These are phyloP conservation scores for Grallaria varia DNA, from an alignment of 2,113 vertebrate species.

Conservation along the genomic window DNA sequence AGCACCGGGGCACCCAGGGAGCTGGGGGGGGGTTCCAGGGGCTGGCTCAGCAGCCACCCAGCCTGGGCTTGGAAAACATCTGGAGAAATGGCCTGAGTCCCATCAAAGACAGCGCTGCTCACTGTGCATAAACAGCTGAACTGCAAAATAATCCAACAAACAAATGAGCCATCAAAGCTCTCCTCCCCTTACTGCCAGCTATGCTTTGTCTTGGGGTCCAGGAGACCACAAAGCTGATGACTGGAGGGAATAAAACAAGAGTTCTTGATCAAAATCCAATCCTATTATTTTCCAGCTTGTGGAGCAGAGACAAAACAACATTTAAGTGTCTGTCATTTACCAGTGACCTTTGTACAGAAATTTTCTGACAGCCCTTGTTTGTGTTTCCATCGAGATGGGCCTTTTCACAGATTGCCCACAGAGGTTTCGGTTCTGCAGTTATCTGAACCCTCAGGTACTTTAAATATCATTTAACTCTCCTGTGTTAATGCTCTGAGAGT, in stretches of 20 bases:
- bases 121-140: neutral
- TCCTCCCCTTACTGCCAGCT: neutral
- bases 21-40: neutral
- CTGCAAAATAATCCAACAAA: neutral
- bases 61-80: neutral
- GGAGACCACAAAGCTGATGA: neutral
- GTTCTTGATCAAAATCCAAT: constrained; percentile 11
- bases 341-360: neutral
- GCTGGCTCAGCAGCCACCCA: neutral
- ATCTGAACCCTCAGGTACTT: neutral
- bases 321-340: constrained; percentile 25
- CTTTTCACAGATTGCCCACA: neutral
- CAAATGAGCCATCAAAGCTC: neutral
- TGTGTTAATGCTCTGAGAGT: neutral
- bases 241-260: neutral
- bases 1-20: neutral
- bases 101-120: neutral
- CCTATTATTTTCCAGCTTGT: constrained; percentile 8
- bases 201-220: accelerated
- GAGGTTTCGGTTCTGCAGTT: neutral
- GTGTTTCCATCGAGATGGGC: neutral
- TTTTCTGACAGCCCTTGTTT: constrained; percentile 7
- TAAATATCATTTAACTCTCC: neutral
- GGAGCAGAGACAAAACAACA: neutral
- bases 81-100: neutral